Evolutionary conservation across 2,888 invertebrate genomes (phyloP).

Genomic region (Caenorhabditis wallacei): DNA sequence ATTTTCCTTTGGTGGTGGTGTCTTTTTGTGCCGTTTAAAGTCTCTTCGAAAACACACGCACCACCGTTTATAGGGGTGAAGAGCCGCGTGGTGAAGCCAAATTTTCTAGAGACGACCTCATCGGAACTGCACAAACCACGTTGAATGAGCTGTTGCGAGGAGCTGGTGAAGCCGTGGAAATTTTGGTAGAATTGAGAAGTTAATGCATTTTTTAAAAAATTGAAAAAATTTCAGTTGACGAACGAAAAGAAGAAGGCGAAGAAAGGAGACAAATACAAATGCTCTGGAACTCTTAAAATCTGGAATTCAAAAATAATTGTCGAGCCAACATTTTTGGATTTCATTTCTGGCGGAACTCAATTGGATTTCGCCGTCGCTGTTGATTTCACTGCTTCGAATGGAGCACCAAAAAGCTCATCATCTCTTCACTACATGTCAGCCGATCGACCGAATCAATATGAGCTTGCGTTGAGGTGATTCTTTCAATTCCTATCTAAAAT

Average conservation of each 20-base stretch:
- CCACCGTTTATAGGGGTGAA: slow-evolving; percentile 48
- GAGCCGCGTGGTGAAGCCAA: slow-evolving; percentile 60
- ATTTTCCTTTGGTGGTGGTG: slow-evolving; percentile 14
- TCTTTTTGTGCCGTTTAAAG: slow-evolving; percentile 2
- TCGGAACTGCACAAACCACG: slow-evolving; percentile 85
- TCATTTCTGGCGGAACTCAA: slow-evolving; percentile 86
- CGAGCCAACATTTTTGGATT: slow-evolving; percentile 86
- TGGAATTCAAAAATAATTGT: slow-evolving; percentile 80
- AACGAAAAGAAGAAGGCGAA: slow-evolving; percentile 85
- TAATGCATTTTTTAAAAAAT: not conserved
- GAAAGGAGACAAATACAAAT: slow-evolving; percentile 85
- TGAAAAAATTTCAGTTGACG: slow-evolving; percentile 82
- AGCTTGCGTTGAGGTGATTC: slow-evolving; percentile 82
- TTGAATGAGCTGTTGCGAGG: slow-evolving; percentile 47
- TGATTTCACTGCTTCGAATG: slow-evolving; percentile 85
- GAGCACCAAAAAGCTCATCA: slow-evolving; percentile 83
- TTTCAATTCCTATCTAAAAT: not conserved
- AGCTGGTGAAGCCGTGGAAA: slow-evolving; percentile 12
- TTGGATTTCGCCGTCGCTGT: slow-evolving; percentile 85
- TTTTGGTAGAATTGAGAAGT: slow-evolving; percentile 81
- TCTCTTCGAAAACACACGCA: not conserved
- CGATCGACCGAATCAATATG: slow-evolving; percentile 85
- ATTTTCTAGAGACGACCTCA: slow-evolving; percentile 84
- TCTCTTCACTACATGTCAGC: slow-evolving; percentile 84
- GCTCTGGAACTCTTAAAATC: slow-evolving; percentile 84